Evolutionary conservation across 2,888 invertebrate species (phyloP).

Genomic region (Meganola albula): DNA sequence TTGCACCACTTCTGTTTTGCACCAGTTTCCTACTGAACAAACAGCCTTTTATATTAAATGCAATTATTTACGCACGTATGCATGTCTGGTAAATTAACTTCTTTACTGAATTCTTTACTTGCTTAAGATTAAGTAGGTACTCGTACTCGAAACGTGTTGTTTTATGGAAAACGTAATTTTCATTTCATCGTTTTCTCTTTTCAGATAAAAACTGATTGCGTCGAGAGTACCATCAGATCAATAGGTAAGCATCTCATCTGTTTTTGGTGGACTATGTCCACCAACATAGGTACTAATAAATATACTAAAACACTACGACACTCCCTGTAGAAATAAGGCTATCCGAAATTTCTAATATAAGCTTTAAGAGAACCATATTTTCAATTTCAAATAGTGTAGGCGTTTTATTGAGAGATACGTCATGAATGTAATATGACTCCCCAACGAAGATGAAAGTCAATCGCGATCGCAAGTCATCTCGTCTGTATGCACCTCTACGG

Average conservation of each 20-base stretch:
- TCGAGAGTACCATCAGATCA: slow-evolving; percentile 23
- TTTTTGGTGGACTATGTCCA: too few relatives aligned
- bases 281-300: too few relatives aligned
- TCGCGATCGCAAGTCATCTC: slow-evolving; percentile 38
- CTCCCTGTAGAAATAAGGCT: too few relatives aligned
- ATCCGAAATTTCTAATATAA: too few relatives aligned
- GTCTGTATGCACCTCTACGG: slow-evolving; percentile 39
- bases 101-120: too few relatives aligned
- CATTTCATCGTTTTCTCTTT: too few relatives aligned
- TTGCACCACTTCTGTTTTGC: slow-evolving; percentile 70
- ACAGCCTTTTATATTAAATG: slow-evolving; percentile 54
- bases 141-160: too few relatives aligned
- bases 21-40: slow-evolving; percentile 66
- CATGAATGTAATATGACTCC: slow-evolving; percentile 39
- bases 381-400: slow-evolving; percentile 12
- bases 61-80: slow-evolving; percentile 22
- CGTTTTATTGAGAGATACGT: slow-evolving; percentile 26
- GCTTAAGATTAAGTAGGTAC: too few relatives aligned
- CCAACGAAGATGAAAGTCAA: slow-evolving; percentile 47
- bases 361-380: not conserved
- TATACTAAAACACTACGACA: not conserved
- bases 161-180: too few relatives aligned
- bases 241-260: slow-evolving; percentile 35
- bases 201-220: slow-evolving; percentile 30
- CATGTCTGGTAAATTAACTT: too few relatives aligned